Base-by-base conservation (phyloP, 1,140 invertebrate genomes). In the Brachionus rubens region DNA sequence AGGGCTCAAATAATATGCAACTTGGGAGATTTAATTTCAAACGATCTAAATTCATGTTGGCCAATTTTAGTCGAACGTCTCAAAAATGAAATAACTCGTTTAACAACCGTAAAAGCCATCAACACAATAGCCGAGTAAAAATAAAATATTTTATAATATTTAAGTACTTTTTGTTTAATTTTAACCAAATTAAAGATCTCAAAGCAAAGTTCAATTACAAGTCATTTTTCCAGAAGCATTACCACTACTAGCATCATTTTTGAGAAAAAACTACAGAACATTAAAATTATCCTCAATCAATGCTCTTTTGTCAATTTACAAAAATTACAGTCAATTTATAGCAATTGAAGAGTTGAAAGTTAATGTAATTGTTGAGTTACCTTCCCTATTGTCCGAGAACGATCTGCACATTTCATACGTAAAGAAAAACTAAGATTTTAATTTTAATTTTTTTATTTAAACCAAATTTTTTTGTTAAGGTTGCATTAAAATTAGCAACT, bases 331-430 rank as follows among this genome's bases (percentile, higher is more conserved):
- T 79, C 86, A 87, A 59, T 47, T 7, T 7, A 59, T 77, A 84
- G 81, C 81, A 33, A 76, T 77, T 48, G 87, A 88, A 21, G 85
- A 93, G 33, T 89, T 89, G 77, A 85, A 88, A 2, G 88, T 89
- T 79, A 86, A 92, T 77, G 83, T 94, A 30, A 88, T 93, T 77
- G 87, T 88, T 16, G 94, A 96, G 84, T 85, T 97, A 79, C 92
- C 93, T 43, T 89, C 92, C 43, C 85, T 98, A 24, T 88, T 99
- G 65, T 92, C 90, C 80, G 96, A 99, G 83, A 88, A 91, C 54
- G 96, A 99, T 86, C 86, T 99, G 40, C 94, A 98, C 85, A 94
- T 97, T 80, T 94, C 95, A 43, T 94, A 97, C 85, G 89, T 94
- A 59, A n/a, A n/a, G n/a, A n/a, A n/a, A n/a, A n/a, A n/a, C n/a